Conservation (phyloP, 1,140 invertebrate species). For the Sinella curviseta region DNA sequence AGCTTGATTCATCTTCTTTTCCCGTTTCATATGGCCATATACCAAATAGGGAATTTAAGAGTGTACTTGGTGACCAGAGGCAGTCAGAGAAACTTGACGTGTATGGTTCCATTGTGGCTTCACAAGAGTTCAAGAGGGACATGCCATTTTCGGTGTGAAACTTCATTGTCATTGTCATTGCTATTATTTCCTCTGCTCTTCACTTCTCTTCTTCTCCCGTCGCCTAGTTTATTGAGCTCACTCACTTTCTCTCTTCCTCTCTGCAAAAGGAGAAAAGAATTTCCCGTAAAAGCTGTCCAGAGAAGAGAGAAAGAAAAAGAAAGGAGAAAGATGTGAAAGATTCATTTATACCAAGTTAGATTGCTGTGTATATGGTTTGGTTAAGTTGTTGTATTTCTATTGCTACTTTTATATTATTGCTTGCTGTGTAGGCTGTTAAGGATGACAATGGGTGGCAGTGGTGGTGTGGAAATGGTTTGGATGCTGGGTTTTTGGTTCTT, state of each 20-base stretch:
- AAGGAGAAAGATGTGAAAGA: not conserved
- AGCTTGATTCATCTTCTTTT: constrained; percentile 17
- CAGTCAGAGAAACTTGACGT: not conserved
- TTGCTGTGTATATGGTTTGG: too few relatives aligned
- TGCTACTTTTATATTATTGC: not conserved
- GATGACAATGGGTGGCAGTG: too few relatives aligned
- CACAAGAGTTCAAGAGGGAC: not conserved
- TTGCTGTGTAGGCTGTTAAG: not conserved
- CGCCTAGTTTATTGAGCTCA: not conserved
- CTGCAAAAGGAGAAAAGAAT: not conserved
- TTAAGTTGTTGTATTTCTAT: not conserved
- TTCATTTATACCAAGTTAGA: not conserved
- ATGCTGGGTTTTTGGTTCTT: not conserved
- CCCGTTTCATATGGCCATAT: too few relatives aligned
- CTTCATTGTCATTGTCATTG: constrained; percentile 19
- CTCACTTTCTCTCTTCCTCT: not conserved
- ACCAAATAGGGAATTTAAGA: too few relatives aligned
- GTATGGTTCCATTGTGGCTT: constrained; percentile 22
- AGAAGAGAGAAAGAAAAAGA: too few relatives aligned
- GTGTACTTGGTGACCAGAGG: not conserved
- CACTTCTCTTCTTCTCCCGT: not conserved
- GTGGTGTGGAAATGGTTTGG: not conserved
- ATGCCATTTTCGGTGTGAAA: constrained; percentile 20
- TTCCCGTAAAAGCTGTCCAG: not conserved
- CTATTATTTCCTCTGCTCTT: not conserved